phyloP scores from a whole-genome alignment of 2,797 vertebrate genomes.

The Hydrophis major region DNA sequence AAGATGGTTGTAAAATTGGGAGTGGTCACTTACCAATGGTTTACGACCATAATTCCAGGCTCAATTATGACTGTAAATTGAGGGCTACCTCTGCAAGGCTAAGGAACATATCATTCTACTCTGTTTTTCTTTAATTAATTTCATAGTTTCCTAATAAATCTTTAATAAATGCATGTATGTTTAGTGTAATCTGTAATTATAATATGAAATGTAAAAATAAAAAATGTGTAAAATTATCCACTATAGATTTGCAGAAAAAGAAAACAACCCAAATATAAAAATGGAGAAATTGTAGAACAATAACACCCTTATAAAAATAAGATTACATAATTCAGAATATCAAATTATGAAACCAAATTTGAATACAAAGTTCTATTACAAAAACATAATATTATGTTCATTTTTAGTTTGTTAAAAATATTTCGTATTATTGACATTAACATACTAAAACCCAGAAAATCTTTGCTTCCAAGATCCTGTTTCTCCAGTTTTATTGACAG shows the following conservation, averaged over 20 bases:
- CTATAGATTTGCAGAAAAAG: not conserved
- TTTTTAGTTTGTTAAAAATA: not conserved
- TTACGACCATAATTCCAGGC: not conserved
- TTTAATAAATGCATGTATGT: not conserved
- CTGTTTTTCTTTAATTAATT: not conserved
- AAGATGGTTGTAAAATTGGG: not conserved
- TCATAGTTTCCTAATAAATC: not conserved
- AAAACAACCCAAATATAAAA: not conserved
- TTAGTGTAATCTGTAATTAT: not conserved
- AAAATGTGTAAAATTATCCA: not conserved
- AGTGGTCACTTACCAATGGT: not conserved
- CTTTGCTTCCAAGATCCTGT: not conserved
- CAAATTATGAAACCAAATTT: not conserved
- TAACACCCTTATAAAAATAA: not conserved
- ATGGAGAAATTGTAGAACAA: not conserved
- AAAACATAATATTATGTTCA: not conserved
- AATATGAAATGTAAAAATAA: not conserved
- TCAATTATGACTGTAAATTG: not conserved
- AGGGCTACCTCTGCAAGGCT: not conserved
- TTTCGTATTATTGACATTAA: not conserved
- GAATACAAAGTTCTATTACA: not conserved
- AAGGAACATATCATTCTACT: not conserved
- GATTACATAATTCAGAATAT: not conserved
- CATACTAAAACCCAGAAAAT: not conserved
- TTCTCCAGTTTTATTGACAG: conserved; percentile 1